Evolutionary conservation across 2,797 vertebrate genomes (phyloP).

Genomic region (Dipus sagitta): DNA sequence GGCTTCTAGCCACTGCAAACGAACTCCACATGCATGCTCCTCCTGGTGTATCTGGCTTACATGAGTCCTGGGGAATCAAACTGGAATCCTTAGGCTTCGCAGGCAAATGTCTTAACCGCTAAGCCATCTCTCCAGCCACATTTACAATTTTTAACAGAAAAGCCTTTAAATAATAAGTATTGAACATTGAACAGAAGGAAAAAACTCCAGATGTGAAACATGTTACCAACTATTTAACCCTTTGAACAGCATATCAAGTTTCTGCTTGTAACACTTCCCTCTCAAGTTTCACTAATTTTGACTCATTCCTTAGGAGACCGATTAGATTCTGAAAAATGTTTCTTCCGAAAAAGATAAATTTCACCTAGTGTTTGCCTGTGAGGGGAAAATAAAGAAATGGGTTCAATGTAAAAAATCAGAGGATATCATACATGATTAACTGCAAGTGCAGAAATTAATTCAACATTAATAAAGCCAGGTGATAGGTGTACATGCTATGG

Average conservation of each 20-base stretch:
- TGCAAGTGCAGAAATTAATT: neutral
- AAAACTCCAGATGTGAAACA: conserved; percentile 33
- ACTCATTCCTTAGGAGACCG: conserved; percentile 63
- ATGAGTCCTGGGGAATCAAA: too few species aligned
- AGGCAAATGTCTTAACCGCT: too few species aligned
- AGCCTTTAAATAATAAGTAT: conserved; percentile 31
- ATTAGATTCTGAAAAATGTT: conserved; percentile 31
- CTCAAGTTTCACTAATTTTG: conserved; percentile 40
- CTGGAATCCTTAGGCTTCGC: too few species aligned
- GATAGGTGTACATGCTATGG: neutral
- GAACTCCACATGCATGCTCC: too few species aligned
- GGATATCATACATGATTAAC: neutral
- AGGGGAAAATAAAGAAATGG: neutral
- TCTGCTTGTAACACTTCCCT: conserved; percentile 19
- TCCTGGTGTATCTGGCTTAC: too few species aligned
- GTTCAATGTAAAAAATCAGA: neutral
- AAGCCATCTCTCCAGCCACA: neutral
- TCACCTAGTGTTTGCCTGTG: neutral
- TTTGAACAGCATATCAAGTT: neutral
- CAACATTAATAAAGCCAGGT: conserved; percentile 42
- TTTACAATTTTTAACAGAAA: conserved; percentile 48
- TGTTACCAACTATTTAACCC: conserved; percentile 53
- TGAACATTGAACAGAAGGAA: conserved; percentile 22
- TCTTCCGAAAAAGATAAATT: conserved; percentile 51
- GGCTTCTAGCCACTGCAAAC: too few species aligned